Conservation (phyloP, 2,888 invertebrate genomes). For the Euspilapteryx auroguttella region DNA sequence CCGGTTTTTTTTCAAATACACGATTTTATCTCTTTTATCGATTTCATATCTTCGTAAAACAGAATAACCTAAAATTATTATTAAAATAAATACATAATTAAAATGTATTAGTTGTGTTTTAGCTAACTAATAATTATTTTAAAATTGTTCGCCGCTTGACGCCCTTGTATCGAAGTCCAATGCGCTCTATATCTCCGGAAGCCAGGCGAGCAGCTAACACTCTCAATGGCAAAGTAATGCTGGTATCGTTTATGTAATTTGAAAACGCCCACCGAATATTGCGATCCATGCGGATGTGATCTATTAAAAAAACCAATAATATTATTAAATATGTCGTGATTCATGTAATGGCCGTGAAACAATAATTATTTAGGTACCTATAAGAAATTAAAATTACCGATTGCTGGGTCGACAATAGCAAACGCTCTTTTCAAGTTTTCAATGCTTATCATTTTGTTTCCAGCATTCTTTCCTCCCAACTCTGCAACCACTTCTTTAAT, state of each 20-base stretch:
- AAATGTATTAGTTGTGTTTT: too few species aligned
- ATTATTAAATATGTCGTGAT: too few species aligned
- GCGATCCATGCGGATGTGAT: slow-evolving; percentile 48
- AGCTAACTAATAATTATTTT: slow-evolving; percentile 5
- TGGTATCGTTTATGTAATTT: slow-evolving; percentile 18
- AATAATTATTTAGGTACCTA: too few species aligned
- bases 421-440: slow-evolving; percentile 40
- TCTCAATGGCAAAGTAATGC: slow-evolving; percentile 23
- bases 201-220: slow-evolving; percentile 29
- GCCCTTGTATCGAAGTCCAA: slow-evolving; percentile 25
- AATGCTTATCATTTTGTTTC: slow-evolving; percentile 18
- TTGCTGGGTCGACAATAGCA: slow-evolving; percentile 45
- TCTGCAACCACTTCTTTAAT: slow-evolving; percentile 39
- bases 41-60: too few species aligned
- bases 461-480: slow-evolving; percentile 23
- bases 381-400: slow-evolving; percentile 12
- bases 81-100: too few species aligned
- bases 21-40: too few species aligned
- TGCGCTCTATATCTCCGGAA: slow-evolving; percentile 42
- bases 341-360: too few species aligned
- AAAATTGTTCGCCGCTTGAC: slow-evolving; percentile 14
- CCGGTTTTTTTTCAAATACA: too few species aligned
- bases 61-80: too few species aligned
- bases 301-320: slow-evolving; percentile 20
- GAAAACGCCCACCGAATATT: slow-evolving; percentile 49